Base-by-base conservation (phyloP, 2,888 invertebrate genomes). In the Leptopterna dolabrata region DNA sequence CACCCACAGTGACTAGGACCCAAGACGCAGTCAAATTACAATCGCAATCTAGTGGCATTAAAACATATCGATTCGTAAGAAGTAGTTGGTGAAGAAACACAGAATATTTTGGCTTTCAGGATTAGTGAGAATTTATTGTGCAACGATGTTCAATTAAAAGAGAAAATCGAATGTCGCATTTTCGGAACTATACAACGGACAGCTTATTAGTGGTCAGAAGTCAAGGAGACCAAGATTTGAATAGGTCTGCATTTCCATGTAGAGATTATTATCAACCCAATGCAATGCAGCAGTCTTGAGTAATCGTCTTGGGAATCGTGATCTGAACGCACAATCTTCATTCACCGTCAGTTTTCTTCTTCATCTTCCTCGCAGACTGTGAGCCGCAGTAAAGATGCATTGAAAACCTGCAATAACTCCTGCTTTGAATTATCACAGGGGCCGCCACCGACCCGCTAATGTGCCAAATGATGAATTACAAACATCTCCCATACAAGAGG, bases 141-240 rank as follows among this genome's bases (percentile, higher is more conserved):
- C 63, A 24, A 63, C 7, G 63, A 9, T 36, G 7, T 2, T 24
- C 24, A 63, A 24, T 24, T 24, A 63, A 63, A 63, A 63, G 63
- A 24, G 11, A 13, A 63, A 63, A 24, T 27, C 24, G 63, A 63
- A 63, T 11, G 63, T 24, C 4, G 19, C 24, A 24, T 63, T 63
- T 63, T 63, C 63, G 27, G 11, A 63, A 63, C 63, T 63, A 24
- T 19, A 27, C 19, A 24, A 63, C 24, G 0, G 24, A 24, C 24
- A 63, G 19, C 63, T 63, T 63, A n/a, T 63, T 63, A 63, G 63
- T 63, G 63, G 63, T 63, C 63, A 63, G 63, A 63, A 63, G 63
- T 63, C 63, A 63, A 24, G 63, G 63, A 1, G 24, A 63, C 11
- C 24, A 63, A 24, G 63, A 24, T 24, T 63, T 63, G 63, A 63